Evolutionary conservation across 2,888 invertebrate genomes (phyloP).

Genomic region (Trypoxylon attenuatum): DNA sequence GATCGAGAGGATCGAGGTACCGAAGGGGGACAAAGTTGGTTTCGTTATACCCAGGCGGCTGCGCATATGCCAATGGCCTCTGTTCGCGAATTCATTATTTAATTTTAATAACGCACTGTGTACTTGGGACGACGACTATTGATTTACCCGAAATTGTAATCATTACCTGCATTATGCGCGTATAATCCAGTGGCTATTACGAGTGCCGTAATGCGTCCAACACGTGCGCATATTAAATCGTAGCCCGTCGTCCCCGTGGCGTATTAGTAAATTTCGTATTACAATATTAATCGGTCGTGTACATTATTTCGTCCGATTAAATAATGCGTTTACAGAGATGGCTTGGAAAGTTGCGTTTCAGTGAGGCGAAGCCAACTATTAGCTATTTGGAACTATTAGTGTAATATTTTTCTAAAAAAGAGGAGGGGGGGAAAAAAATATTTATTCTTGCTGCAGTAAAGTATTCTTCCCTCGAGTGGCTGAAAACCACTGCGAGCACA

Average conservation of each 20-base stretch:
- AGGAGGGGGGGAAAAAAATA: no score
- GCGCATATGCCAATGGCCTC: no score
- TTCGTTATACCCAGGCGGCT: no score
- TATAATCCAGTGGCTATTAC: slow-evolving; percentile 5
- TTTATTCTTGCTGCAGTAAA: no score
- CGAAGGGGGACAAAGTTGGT: no score
- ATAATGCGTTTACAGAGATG: no score
- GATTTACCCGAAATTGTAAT: slow-evolving; percentile 33
- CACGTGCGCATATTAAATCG: slow-evolving; percentile 1
- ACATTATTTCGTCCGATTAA: slow-evolving; percentile 7
- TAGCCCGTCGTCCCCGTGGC: not conserved
- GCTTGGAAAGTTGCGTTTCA: no score
- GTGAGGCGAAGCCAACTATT: no score
- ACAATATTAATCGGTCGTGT: slow-evolving; percentile 28
- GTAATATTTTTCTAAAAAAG: no score
- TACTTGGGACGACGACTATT: slow-evolving; percentile 16
- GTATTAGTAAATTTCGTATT: slow-evolving; percentile 16
- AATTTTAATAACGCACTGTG: slow-evolving; percentile 7
- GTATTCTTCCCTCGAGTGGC: no score
- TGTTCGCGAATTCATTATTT: slow-evolving; percentile 11
- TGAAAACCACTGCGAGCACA: slow-evolving; percentile 13
- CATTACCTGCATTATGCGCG: slow-evolving; percentile 15
- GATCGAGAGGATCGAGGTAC: no score
- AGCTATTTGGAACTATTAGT: no score
- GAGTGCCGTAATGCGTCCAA: slow-evolving; percentile 15